A percentile compares a stretch with the other conserved stretches of the same genome.
Conservation (phyloP, 2,797 vertebrate species). For the Epinephelus malabaricus region DNA sequence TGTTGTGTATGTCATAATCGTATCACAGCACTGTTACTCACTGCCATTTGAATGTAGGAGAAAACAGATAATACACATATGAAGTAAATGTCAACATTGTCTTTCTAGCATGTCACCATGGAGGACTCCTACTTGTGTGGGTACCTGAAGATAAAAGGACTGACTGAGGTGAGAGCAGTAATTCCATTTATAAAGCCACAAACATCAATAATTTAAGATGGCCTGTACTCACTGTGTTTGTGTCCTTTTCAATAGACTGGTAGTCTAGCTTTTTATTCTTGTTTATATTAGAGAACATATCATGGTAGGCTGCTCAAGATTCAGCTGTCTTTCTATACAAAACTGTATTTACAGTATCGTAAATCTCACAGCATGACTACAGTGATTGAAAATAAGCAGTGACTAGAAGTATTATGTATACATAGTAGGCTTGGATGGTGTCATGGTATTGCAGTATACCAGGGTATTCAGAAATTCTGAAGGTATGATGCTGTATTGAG, state of each 20-base stretch:
- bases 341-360: not conserved
- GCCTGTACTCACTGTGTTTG: conserved; percentile 4
- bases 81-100: not conserved
- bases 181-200: conserved; percentile 2
- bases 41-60: not conserved
- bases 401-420: no score
- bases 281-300: not conserved
- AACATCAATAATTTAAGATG: conserved; percentile 16
- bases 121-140: conserved; percentile 98
- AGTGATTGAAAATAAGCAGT: no score
- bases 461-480: no score
- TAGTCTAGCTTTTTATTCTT: not conserved
- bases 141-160: conserved; percentile 99
- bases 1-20: no score
- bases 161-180: conserved; percentile 93
- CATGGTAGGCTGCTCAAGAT: not conserved
- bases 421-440: no score
- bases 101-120: conserved; percentile 94
- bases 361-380: no score
- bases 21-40: not conserved
- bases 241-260: not conserved
- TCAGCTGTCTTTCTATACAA: not conserved
- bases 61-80: not conserved
- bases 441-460: no score
- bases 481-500: no score